Conservation (phyloP, 2,113 vertebrate genomes). For the Brachyistius frenatus region DNA sequence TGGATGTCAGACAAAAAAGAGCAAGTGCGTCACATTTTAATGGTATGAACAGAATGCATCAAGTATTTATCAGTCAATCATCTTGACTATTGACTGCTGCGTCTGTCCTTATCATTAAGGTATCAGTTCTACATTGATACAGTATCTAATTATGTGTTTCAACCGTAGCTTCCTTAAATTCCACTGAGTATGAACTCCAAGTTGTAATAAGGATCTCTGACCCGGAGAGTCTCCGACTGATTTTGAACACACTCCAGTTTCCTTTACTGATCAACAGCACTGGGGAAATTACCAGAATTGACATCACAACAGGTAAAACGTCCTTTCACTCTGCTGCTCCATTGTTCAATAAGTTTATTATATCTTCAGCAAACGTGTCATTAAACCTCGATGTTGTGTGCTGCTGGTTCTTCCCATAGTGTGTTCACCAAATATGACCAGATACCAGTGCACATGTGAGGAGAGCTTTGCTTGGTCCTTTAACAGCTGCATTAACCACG, state of each 20-base stretch:
- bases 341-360: background rate
- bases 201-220: slow-evolving; percentile 1
- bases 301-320: slow-evolving; percentile 38
- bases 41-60: too few species aligned
- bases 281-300: slow-evolving; percentile 10
- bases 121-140: background rate
- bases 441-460: slow-evolving; percentile 50
- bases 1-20: slow-evolving; percentile 45
- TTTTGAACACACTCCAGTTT: background rate
- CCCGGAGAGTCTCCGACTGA: accelerated
- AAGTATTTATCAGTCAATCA: too few species aligned
- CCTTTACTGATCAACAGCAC: background rate
- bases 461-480: slow-evolving; percentile 38
- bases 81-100: too few species aligned
- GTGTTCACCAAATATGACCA: slow-evolving; percentile 9
- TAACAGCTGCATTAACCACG: slow-evolving; percentile 21
- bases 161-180: slow-evolving; percentile 1
- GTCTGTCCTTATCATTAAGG: too few species aligned
- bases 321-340: background rate
- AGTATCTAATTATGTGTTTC: background rate
- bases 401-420: slow-evolving; percentile 15
- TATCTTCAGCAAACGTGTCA: background rate
- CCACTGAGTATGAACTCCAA: slow-evolving; percentile 9
- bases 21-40: slow-evolving; percentile 26
- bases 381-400: background rate